Conservation (phyloP, 2,113 vertebrate genomes). For the Chamaea fasciata region DNA sequence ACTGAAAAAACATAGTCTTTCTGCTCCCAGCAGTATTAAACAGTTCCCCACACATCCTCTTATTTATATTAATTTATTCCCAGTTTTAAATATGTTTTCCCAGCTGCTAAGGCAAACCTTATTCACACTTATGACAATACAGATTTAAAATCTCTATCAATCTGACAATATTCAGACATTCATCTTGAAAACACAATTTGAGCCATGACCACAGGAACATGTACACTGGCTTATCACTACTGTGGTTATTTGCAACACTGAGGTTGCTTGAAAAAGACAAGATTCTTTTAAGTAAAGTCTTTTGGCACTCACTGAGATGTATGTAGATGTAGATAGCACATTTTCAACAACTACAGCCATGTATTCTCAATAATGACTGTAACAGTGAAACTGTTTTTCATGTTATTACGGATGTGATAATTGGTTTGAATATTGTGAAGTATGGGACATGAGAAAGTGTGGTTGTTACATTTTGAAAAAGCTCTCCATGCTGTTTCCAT, state of each 20-base stretch:
- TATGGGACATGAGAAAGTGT: background rate
- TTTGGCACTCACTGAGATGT: background rate
- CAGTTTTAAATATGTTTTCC: background rate
- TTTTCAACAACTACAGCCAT: background rate
- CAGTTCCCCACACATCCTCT: background rate
- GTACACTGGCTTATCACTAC: background rate
- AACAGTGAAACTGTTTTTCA: slow-evolving; percentile 35
- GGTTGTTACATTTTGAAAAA: background rate
- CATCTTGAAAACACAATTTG: background rate
- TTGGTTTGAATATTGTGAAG: slow-evolving; percentile 22
- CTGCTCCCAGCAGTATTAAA: background rate
- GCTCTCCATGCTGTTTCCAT: background rate
- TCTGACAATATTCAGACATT: background rate
- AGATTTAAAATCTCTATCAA: background rate
- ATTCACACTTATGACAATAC: background rate
- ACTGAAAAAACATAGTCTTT: background rate
- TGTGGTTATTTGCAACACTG: background rate
- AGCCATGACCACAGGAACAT: background rate
- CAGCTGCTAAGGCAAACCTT: background rate
- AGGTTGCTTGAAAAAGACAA: background rate
- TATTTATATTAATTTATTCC: background rate
- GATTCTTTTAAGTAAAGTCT: background rate
- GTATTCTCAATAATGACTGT: slow-evolving; percentile 42
- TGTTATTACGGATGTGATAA: slow-evolving; percentile 32
- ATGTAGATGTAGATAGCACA: background rate